Percentiles rank a stretch among this genome's conserved stretches.
These are phyloP conservation scores for Malacoraja senta DNA, from an alignment of 2,797 vertebrate species.

Conservation along the genomic window DNA sequence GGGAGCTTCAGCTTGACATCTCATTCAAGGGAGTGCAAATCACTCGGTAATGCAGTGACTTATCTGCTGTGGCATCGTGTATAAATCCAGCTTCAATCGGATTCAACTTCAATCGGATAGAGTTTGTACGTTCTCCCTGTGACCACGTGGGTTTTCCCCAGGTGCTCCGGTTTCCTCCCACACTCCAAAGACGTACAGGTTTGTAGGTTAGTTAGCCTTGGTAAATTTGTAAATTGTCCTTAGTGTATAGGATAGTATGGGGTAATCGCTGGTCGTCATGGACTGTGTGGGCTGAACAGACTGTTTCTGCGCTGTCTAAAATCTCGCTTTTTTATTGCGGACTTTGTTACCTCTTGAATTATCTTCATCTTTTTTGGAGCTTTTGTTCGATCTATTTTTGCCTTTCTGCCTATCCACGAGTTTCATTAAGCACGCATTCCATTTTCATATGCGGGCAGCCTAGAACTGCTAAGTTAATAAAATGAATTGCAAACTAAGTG, in stretches of 20 bases:
- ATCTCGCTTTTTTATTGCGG: neutral
- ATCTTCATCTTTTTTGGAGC: neutral
- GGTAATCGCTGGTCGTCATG: too few species aligned
- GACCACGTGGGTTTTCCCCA: too few species aligned
- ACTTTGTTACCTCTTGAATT: neutral
- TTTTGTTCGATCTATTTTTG: neutral
- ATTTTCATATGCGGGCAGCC: neutral
- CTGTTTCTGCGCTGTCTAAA: too few species aligned
- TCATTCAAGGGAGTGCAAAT: neutral
- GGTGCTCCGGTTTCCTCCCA: too few species aligned
- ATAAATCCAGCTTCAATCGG: neutral
- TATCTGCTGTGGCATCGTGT: neutral
- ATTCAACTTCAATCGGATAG: too few species aligned
- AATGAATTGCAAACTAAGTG: neutral
- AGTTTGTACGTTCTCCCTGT: too few species aligned
- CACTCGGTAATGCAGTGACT: neutral
- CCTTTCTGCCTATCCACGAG: neutral
- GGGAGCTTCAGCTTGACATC: neutral
- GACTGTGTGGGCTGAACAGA: too few species aligned
- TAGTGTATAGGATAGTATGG: too few species aligned
- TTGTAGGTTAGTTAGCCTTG: too few species aligned
- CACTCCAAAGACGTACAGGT: too few species aligned
- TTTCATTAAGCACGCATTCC: neutral
- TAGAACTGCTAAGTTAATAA: constrained; percentile 15
- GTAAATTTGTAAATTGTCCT: too few species aligned